phyloP scores from a whole-genome alignment of 2,797 vertebrate species.

The Sciurus carolinensis region DNA sequence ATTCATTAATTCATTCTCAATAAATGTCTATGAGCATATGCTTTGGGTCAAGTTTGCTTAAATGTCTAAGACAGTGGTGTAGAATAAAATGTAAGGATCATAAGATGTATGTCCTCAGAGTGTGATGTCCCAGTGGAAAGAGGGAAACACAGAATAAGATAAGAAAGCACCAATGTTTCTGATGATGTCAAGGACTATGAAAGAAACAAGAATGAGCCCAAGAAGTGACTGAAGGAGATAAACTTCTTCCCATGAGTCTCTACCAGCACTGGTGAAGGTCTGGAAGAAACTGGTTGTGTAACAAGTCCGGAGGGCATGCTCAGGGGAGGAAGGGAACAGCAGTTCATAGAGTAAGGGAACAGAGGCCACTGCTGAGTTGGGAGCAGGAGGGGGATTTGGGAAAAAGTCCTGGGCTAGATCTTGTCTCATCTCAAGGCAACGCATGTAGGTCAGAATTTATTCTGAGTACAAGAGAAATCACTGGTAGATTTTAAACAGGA shows the following conservation, averaged over 20 bases:
- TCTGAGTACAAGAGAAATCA: not conserved
- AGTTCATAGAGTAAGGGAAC: not conserved
- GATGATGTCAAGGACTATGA: not conserved
- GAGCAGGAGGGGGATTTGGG: not conserved
- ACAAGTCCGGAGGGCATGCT: fast-evolving
- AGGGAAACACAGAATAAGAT: not conserved
- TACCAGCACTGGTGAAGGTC: not conserved
- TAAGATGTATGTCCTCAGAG: not conserved
- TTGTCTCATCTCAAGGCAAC: not conserved
- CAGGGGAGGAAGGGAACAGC: not conserved
- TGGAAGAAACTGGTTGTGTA: not conserved
- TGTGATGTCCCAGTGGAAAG: not conserved
- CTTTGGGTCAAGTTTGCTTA: not conserved
- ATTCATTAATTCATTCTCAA: not conserved
- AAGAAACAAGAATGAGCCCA: not conserved
- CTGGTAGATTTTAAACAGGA: not conserved
- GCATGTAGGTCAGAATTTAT: not conserved
- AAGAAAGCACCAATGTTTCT: not conserved
- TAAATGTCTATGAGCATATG: not conserved
- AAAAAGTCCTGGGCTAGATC: not conserved
- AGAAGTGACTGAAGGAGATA: not conserved
- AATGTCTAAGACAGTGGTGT: not conserved
- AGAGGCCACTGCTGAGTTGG: fast-evolving
- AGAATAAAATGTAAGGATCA: not conserved
- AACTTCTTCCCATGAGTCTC: not conserved